Base-by-base conservation (phyloP, 2,113 vertebrate genomes). In the Shinisaurus crocodilurus region DNA sequence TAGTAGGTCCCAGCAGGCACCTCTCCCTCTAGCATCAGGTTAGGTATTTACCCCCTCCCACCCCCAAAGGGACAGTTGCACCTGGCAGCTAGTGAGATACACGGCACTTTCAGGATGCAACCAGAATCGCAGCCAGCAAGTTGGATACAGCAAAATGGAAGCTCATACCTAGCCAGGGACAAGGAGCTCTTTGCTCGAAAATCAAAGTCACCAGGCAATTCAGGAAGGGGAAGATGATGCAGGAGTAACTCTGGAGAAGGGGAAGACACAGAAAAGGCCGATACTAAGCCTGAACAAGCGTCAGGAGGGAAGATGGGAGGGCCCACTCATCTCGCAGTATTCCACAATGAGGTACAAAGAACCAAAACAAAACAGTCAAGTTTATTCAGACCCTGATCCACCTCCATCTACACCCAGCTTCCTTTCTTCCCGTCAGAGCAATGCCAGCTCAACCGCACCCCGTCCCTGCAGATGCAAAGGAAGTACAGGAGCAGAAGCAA, bases 401-500 rank as follows among this genome's bases (percentile, higher is more conserved):
- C 76, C 89, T 43, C n/a, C 57, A 12, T 18, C 2, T 13, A 1
- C 5, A 8, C 10, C 27, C 27, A 45, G 25, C 16, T 60, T 57
- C 54, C 27, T 20, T 45, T 9, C 80, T 34, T 69, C n/a, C 40
- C 1, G 27, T 16, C 60, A 40, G 27, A 65, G 18, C 20, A 0
- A 34, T 13, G 23, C 18, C 20, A 3, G 34, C 1, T 5, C 60
- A 18, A 2, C 1, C 15, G 27, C 15, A 1, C 32, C 25, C 2
- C 0, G 37, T 0, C 40, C 84, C n/a, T 48, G 37, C 32, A 10
- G 65, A 23, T n/a, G 1, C 37, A 23, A 25, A 3, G 50, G 40
- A 45, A 32, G 37, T 67, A 1, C 27, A 29, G 67, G n/a, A 65
- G 6, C 1, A 3, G 25, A 27, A 20, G 13, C 23, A 20, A 32